Base-by-base conservation (phyloP, 2,888 invertebrate species). In the Cosmia pyralina region DNA sequence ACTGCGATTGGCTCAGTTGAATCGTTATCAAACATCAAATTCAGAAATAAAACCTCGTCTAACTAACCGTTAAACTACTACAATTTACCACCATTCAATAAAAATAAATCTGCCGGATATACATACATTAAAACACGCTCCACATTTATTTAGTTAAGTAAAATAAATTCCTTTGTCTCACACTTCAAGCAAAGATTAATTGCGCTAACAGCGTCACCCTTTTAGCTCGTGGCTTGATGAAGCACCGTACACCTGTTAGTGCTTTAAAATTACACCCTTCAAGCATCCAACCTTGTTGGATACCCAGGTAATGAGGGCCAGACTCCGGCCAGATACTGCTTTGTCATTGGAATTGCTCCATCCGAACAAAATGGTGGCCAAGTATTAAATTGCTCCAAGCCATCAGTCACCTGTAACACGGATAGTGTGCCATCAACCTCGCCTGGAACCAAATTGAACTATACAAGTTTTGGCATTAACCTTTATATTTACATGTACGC, bases 341-440 rank as follows among this genome's bases (percentile, higher is more conserved):
- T 89, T 90, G 88, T 92, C 92, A 92, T 90, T 88, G 88, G 89
- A 91, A 92, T 93, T 89, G 90, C 90, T 91, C 89, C 85, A 90
- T 89, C 88, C 86, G 75, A 88, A 92, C 90, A 91, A 91, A 92
- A 90, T 91, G 88, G 82, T 81, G 84, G 77, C 76, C 82, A 79
- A 82, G 88, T 90, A 89, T 91, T 88, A 90, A 91, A 91, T 91
- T 90, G 87, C 90, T 86, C 84, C 76, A 77, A 80, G 86, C 88
- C 79, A 92, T 92, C 87, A 81, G 86, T 92, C 92, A 90, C 86
- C 85, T 89, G 90, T 88, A 89, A 84, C 72, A 69, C 63, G 75
- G 57, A 84, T 79, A 86, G 86, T 79, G 81, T 83, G 86, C 79
- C 85, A 88, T 89, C 87, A 87, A 86, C 79, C 84, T 77, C 77